phyloP scores from a whole-genome alignment of 1,140 invertebrate species.

The Panagrolaimus sp. region DNA sequence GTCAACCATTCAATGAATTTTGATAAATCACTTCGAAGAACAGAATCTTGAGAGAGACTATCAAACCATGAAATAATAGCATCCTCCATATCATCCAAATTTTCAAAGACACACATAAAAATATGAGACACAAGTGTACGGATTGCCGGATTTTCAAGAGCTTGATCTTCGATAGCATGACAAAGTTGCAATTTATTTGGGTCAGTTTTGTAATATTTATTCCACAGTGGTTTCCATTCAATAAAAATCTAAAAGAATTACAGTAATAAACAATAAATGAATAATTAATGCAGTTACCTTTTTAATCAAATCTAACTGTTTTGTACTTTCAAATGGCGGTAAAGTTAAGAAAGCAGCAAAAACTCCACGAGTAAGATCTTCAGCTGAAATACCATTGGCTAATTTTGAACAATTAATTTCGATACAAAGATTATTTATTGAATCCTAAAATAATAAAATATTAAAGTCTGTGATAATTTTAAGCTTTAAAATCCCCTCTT shows the following conservation, averaged over 20 bases:
- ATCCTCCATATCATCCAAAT: neutral
- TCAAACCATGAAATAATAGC: neutral
- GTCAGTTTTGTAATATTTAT: neutral
- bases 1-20: neutral
- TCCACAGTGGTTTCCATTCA: neutral
- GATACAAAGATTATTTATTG: neutral
- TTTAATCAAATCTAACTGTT: no score
- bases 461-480: no score
- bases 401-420: constrained; percentile 8
- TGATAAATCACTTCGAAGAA: neutral
- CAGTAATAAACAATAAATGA: neutral
- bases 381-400: neutral
- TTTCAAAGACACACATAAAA: neutral
- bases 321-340: neutral
- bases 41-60: neutral
- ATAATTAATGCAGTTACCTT: no score
- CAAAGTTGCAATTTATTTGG: neutral
- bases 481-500: no score
- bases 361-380: neutral
- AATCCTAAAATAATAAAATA: no score
- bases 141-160: neutral
- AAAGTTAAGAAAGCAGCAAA: neutral
- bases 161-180: neutral
- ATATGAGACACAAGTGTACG: neutral
- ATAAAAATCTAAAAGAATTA: neutral